phyloP scores from a whole-genome alignment of 2,888 invertebrate genomes.

The Dynastes hyllus region DNA sequence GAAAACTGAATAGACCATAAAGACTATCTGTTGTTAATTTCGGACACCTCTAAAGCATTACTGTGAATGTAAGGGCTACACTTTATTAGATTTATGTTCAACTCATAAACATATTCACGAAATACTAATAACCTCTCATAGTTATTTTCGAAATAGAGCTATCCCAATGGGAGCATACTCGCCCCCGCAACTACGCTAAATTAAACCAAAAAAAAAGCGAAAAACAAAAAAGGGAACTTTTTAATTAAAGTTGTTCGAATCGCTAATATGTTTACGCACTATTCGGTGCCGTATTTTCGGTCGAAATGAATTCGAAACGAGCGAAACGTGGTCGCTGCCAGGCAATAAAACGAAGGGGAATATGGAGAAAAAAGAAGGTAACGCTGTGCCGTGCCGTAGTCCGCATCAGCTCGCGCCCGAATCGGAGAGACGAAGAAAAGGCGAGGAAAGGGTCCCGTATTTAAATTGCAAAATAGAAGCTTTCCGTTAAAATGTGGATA shows the following conservation, averaged over 20 bases:
- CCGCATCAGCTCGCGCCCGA: background rate
- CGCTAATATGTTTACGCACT: conserved; percentile 46
- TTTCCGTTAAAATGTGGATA: conserved; percentile 65
- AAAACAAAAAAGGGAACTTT: conserved; percentile 20
- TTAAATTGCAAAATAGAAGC: conserved; percentile 65
- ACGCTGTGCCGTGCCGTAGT: background rate
- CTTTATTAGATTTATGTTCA: too few species aligned
- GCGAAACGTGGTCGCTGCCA: background rate
- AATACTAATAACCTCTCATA: too few species aligned
- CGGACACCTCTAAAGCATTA: too few species aligned
- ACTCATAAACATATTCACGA: too few species aligned
- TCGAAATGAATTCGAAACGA: conserved; percentile 13
- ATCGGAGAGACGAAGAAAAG: conserved; percentile 2
- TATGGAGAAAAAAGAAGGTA: conserved; percentile 10
- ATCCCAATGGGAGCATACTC: too few species aligned
- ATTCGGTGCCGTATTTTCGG: conserved; percentile 5
- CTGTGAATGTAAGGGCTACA: too few species aligned
- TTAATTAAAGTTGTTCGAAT: conserved; percentile 45
- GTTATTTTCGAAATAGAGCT: too few species aligned
- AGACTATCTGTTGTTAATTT: too few species aligned
- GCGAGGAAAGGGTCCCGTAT: conserved; percentile 49
- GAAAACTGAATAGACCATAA: too few species aligned
- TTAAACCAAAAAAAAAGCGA: background rate
- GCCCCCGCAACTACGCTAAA: too few species aligned
- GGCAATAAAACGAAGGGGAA: conserved; percentile 8